Percentiles rank a stretch among this genome's conserved stretches.
phyloP scores from a whole-genome alignment of 2,113 vertebrate species.

The Eubucco bourcierii region DNA sequence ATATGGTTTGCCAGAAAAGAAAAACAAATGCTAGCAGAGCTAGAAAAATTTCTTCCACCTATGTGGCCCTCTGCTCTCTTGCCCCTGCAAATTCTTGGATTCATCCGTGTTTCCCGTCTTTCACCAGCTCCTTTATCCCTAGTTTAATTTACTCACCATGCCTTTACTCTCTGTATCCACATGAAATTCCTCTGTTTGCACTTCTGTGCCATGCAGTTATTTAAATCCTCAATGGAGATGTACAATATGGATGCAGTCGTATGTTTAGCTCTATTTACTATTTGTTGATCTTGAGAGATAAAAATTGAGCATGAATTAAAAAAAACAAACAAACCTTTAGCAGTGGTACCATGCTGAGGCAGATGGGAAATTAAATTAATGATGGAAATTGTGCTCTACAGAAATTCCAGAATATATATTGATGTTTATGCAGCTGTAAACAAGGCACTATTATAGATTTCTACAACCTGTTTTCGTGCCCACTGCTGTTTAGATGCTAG shows the following conservation, averaged over 20 bases:
- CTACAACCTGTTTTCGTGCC: background rate
- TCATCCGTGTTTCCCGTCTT: background rate
- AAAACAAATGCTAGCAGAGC: background rate
- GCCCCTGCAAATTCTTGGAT: background rate
- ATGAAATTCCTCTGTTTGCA: background rate
- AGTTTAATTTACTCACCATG: background rate
- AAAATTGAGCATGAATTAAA: background rate
- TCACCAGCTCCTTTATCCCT: background rate
- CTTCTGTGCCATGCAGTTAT: background rate
- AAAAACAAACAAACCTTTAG: background rate
- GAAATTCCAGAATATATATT: background rate
- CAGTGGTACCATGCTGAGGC: background rate
- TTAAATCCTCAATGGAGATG: background rate
- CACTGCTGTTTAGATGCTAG: background rate
- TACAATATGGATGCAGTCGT: background rate
- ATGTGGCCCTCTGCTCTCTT: accelerated
- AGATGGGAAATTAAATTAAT: background rate
- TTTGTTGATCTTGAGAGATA: background rate
- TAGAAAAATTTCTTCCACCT: background rate
- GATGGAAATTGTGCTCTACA: background rate
- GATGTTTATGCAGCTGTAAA: background rate
- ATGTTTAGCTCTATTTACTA: background rate
- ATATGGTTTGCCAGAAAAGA: background rate
- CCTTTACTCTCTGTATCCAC: background rate
- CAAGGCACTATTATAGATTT: constrained; percentile 16